A percentile compares a stretch with the other conserved stretches of the same genome.
Evolutionary conservation across 2,888 invertebrate species (phyloP).

Genomic region (Acleris laterana): DNA sequence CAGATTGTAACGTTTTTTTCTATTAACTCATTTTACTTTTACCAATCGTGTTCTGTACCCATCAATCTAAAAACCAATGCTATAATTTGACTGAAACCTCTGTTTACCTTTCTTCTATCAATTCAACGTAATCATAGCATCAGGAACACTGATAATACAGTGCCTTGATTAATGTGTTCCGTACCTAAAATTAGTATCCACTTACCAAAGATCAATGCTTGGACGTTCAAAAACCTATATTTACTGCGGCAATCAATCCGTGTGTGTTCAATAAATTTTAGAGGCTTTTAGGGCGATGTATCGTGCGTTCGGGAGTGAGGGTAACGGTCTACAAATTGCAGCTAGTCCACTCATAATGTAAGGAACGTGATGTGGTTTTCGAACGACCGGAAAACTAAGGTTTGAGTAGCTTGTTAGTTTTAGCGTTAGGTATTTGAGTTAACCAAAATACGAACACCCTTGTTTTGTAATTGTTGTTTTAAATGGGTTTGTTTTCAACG

Average conservation of each 20-base stretch:
- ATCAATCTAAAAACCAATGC: slow-evolving; percentile 6
- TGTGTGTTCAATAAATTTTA: slow-evolving; percentile 50
- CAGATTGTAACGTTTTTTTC: background rate
- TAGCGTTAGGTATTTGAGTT: too few relatives aligned
- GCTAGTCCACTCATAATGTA: slow-evolving; percentile 57
- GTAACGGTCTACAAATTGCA: slow-evolving; percentile 66
- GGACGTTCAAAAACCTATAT: slow-evolving; percentile 41
- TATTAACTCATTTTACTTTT: background rate
- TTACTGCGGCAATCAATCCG: slow-evolving; percentile 41
- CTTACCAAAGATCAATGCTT: slow-evolving; percentile 27
- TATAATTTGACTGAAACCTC: background rate
- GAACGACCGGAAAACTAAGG: slow-evolving; percentile 40
- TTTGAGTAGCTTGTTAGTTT: background rate
- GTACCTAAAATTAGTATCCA: slow-evolving; percentile 22
- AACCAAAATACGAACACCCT: too few relatives aligned
- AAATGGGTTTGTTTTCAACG: too few relatives aligned
- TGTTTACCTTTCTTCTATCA: background rate
- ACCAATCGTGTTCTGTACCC: background rate
- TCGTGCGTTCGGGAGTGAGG: slow-evolving; percentile 51
- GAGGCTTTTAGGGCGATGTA: slow-evolving; percentile 58
- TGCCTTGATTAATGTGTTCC: slow-evolving; percentile 20
- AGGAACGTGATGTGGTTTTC: slow-evolving; percentile 62
- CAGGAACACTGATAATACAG: slow-evolving; percentile 13
- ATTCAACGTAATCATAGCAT: background rate
- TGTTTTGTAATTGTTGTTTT: too few relatives aligned